Conservation (phyloP, 2,888 invertebrate species). For the Melieria omissa region DNA sequence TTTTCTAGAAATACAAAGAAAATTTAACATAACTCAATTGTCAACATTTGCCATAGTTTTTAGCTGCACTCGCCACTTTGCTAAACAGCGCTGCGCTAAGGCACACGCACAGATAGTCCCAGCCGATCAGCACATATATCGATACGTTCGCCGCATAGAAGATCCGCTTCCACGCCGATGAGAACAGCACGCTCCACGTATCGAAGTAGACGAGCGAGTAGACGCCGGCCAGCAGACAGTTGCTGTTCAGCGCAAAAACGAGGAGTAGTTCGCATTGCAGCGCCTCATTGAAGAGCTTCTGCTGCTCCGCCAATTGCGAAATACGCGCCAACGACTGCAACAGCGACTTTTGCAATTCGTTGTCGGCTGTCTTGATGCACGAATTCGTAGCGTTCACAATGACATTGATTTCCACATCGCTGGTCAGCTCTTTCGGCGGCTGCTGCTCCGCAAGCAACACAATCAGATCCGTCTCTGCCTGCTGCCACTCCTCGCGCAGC, state of each 20-base stretch:
- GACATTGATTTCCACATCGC: constrained; percentile 23
- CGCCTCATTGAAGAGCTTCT: constrained; percentile 40
- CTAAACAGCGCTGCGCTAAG: constrained; percentile 38
- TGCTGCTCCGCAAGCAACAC: constrained; percentile 27
- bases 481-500: constrained; percentile 43
- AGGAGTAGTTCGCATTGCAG: constrained; percentile 51
- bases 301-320: constrained; percentile 40
- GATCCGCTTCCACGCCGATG: constrained; percentile 48
- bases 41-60: neutral
- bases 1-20: constrained; percentile 20
- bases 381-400: neutral
- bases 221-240: constrained; percentile 55
- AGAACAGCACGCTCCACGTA: constrained; percentile 55
- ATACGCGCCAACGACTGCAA: constrained; percentile 39
- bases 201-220: constrained; percentile 53
- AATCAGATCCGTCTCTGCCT: constrained; percentile 37
- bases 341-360: constrained; percentile 25
- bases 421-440: constrained; percentile 3
- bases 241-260: constrained; percentile 53
- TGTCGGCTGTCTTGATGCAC: neutral
- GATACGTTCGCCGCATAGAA: constrained; percentile 55
- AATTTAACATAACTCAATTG: neutral
- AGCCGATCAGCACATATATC: constrained; percentile 56
- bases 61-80: constrained; percentile 47
- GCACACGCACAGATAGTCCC: constrained; percentile 56